These are phyloP conservation scores for Phalacrocorax carbo DNA, from an alignment of 2,113 vertebrate species.

Conservation along the genomic window DNA sequence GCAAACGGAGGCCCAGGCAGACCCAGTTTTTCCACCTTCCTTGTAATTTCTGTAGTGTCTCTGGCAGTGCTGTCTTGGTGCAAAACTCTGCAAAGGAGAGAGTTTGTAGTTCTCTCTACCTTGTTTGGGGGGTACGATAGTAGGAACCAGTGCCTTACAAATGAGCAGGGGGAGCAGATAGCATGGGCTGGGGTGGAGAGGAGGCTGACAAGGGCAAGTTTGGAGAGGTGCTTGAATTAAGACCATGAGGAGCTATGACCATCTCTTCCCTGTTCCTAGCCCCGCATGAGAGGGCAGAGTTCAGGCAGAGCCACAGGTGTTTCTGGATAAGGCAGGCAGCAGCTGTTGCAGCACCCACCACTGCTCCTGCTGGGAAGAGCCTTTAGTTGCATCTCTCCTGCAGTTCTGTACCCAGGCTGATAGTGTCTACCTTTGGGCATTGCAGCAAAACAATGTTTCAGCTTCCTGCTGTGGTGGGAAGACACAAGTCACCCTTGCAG, in stretches of 20 bases:
- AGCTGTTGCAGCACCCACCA: neutral
- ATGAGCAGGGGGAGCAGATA: neutral
- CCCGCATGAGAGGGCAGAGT: neutral
- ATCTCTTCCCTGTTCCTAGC: neutral
- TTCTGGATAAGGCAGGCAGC: neutral
- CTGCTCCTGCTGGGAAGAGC: neutral
- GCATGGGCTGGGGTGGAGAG: neutral
- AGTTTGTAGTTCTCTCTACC: neutral
- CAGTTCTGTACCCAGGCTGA: neutral
- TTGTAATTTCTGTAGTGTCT: neutral
- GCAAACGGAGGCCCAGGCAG: neutral
- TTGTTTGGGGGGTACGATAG: neutral
- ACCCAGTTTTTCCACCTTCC: neutral
- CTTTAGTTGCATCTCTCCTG: neutral
- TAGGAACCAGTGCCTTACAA: neutral
- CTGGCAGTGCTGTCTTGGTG: neutral
- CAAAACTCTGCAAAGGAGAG: neutral
- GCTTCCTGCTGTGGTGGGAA: neutral
- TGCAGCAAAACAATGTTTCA: neutral
- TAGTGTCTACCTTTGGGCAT: neutral
- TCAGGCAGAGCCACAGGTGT: neutral
- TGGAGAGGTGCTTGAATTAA: neutral
- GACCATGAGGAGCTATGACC: accelerated
- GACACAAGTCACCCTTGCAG: neutral
- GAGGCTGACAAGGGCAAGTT: neutral